Conservation (phyloP, 2,113 vertebrate species). For the Antechinus stuartii region DNA sequence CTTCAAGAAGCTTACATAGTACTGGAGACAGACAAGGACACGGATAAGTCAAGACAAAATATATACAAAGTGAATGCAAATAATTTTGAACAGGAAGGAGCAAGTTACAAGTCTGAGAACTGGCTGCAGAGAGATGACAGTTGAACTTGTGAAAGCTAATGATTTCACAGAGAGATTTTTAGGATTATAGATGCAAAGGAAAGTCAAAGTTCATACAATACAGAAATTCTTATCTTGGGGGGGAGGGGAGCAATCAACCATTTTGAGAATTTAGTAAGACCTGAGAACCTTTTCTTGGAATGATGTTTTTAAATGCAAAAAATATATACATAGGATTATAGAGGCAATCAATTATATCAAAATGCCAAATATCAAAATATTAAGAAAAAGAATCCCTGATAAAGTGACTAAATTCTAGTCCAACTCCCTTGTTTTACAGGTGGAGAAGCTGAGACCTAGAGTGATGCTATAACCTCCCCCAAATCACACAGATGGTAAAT, state of each 20-base stretch:
- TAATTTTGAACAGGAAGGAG: neutral
- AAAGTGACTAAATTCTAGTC: neutral
- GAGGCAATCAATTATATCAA: neutral
- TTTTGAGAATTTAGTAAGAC: neutral
- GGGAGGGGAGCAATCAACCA: neutral
- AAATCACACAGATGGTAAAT: neutral
- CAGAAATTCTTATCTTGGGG: neutral
- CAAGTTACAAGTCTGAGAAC: neutral
- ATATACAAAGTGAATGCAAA: neutral
- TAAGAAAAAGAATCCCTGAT: neutral
- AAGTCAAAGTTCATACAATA: neutral
- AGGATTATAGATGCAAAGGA: neutral
- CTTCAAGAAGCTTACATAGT: neutral
- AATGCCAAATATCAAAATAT: neutral
- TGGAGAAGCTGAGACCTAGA: neutral
- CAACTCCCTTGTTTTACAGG: neutral
- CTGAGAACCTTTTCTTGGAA: neutral
- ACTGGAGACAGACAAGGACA: neutral
- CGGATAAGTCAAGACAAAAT: neutral
- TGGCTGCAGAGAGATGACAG: neutral
- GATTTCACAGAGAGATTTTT: neutral
- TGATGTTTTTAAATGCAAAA: neutral
- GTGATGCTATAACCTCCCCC: neutral
- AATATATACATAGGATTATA: neutral
- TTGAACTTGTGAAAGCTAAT: neutral